Base-by-base conservation (phyloP, 2,113 vertebrate genomes). In the Dasypus novemcinctus region DNA sequence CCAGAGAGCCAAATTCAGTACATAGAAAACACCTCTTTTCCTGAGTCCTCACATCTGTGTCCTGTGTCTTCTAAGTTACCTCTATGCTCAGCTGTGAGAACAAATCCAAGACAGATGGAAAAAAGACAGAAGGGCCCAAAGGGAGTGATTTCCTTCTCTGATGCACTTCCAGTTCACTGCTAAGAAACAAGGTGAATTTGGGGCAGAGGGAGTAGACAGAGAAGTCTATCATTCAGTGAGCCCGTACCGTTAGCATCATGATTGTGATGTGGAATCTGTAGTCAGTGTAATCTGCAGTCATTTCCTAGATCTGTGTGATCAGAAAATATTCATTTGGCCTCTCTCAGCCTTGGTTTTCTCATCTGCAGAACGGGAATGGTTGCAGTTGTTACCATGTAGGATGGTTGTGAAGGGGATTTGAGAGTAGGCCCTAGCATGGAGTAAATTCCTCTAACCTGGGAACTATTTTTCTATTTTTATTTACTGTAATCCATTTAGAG, bases 171-270 rank as follows among this genome's bases (percentile, higher is more conserved):
- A 7, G 23, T 3, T 76, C 11, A 33, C 49, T 13, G 1, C 3
- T 1, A 71, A 63, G 84, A 66, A 54, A 29, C 43, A 2, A 11
- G 64, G 87, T 25, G 21, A 21, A 10, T 23, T 41, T 52, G 23
- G 0, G 36, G 31, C 1, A 4, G 33, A 12, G 31, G 7, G 59
- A 29, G 3, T 1, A 12, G 21, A 18, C 23, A 23, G 27, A 75
- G 54, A 52, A n/a, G 52, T 0, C 1, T 8, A 20, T 41, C 46
- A 33, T 25, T 21, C 15, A 4, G 0, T 4, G 29, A 54, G 11
- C 36, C 29, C 12, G 2, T 63, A 18, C 38, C 23, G 0, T 20
- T 2, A 0, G 18, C 41, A 2, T 18, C 14, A 1, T 0, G 11
- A 33, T 0, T 2, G 41, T 90, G 49, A 1, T 7, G 7, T 0